These are phyloP conservation scores for Diprion similis DNA, from an alignment of 1,140 invertebrate genomes.

Conservation along the genomic window DNA sequence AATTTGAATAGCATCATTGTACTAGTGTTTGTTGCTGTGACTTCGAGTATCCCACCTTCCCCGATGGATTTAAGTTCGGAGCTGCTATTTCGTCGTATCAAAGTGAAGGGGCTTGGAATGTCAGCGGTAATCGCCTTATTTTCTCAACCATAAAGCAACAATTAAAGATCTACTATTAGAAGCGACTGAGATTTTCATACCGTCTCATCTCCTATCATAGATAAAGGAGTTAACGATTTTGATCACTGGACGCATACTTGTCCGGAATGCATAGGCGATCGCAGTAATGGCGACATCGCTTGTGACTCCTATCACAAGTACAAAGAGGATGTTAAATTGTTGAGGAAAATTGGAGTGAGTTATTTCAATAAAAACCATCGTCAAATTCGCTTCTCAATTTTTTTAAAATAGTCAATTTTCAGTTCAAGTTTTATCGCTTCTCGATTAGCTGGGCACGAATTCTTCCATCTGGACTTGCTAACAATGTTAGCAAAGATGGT, in stretches of 20 bases:
- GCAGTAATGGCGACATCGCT: slow-evolving; percentile 64
- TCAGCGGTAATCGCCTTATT: too few relatives aligned
- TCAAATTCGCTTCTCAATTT: not conserved
- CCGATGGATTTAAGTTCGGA: too few relatives aligned
- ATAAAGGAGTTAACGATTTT: slow-evolving; percentile 64
- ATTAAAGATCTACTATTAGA: too few relatives aligned
- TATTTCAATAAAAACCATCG: slow-evolving; percentile 20
- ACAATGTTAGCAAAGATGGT: slow-evolving; percentile 57
- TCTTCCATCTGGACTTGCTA: slow-evolving; percentile 57
- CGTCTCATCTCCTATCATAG: slow-evolving; percentile 25
- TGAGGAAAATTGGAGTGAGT: slow-evolving; percentile 59
- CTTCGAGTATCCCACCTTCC: too few relatives aligned
- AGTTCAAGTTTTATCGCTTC: slow-evolving; percentile 62
- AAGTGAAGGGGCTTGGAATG: too few relatives aligned
- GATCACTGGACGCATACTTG: slow-evolving; percentile 65
- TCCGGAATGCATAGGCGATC: slow-evolving; percentile 61
- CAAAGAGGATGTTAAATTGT: slow-evolving; percentile 62
- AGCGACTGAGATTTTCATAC: too few relatives aligned
- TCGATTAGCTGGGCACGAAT: slow-evolving; percentile 67
- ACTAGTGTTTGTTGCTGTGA: too few relatives aligned
- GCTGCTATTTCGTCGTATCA: too few relatives aligned
- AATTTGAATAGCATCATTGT: too few relatives aligned
- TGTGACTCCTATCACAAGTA: slow-evolving; percentile 68
- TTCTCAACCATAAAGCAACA: too few relatives aligned
- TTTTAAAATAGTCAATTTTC: slow-evolving; percentile 13